A percentile compares a stretch with the other conserved stretches of the same genome.
These are phyloP conservation scores for Andrena bicolor DNA, from an alignment of 2,888 invertebrate genomes.

Conservation along the genomic window DNA sequence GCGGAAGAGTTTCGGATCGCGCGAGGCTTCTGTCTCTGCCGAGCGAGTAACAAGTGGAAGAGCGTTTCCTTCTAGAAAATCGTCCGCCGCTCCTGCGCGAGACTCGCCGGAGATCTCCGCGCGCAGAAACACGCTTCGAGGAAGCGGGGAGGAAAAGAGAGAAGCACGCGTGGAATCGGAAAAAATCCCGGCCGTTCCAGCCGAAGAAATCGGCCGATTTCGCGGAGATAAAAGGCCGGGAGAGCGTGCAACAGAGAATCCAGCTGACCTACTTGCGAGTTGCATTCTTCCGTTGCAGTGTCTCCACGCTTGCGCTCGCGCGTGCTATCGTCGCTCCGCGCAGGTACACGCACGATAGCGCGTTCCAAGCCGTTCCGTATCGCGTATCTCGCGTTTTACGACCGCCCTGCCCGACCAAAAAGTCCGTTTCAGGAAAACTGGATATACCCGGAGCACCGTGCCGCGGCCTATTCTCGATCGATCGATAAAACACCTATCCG, in stretches of 20 bases:
- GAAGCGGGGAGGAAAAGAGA: background rate
- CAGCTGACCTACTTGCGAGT: conserved; percentile 69
- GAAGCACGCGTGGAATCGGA: background rate
- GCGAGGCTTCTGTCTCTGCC: too few species aligned
- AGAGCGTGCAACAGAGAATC: conserved; percentile 62
- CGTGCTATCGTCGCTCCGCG: conserved; percentile 60
- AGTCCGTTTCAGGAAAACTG: conserved; percentile 59
- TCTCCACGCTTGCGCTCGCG: conserved; percentile 34
- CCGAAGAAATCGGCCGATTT: conserved; percentile 58
- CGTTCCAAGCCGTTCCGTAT: conserved; percentile 59
- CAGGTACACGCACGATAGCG: conserved; percentile 65
- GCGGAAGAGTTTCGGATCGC: too few species aligned
- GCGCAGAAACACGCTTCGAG: background rate
- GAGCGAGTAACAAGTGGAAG: background rate
- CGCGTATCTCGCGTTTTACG: conserved; percentile 60
- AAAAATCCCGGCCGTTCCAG: conserved; percentile 47
- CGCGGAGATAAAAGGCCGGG: conserved; percentile 53
- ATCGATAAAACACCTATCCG: conserved; percentile 37
- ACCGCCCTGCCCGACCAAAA: conserved; percentile 38
- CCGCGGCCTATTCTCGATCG: conserved; percentile 28
- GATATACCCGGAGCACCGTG: conserved; percentile 10
- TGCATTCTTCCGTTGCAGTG: conserved; percentile 66
- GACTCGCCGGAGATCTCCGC: background rate
- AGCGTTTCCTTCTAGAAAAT: conserved; percentile 8
- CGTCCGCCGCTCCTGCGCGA: background rate